Percentiles rank a stretch among this genome's conserved stretches.
phyloP scores from a whole-genome alignment of 2,113 vertebrate genomes.

The Oreotragus oreotragus region DNA sequence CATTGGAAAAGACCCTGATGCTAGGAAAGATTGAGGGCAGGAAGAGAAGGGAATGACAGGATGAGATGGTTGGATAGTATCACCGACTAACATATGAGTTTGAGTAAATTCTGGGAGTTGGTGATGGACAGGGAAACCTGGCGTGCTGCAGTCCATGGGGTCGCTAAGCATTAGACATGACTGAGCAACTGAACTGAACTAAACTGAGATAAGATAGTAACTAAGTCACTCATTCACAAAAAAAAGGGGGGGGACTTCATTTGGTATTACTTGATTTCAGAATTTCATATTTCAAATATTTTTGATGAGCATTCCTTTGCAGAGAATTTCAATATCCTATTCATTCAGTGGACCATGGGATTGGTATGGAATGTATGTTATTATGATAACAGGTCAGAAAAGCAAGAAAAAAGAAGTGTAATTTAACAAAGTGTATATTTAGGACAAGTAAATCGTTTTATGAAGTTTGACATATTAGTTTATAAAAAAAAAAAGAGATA shows the following conservation, averaged over 20 bases:
- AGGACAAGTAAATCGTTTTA: neutral
- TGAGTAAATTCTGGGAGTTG: neutral
- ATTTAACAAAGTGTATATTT: neutral
- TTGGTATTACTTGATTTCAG: neutral
- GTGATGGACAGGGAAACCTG: neutral
- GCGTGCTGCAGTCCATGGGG: neutral
- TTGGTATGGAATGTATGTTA: neutral
- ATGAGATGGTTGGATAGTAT: neutral
- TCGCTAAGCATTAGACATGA: neutral
- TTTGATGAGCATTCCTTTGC: neutral
- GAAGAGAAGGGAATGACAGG: neutral
- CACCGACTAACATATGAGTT: neutral
- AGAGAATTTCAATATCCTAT: neutral
- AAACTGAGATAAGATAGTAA: neutral
- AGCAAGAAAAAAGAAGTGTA: neutral
- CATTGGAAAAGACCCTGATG: neutral
- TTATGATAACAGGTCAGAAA: neutral
- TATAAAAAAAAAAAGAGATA: neutral
- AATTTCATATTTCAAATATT: neutral
- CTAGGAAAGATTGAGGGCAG: neutral
- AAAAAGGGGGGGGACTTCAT: rapidly evolving
- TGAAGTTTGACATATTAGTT: neutral
- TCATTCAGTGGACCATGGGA: neutral
- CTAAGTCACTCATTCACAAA: neutral
- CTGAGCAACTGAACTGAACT: neutral